These are phyloP conservation scores for Lagria hirta DNA, from an alignment of 2,888 invertebrate species.

Conservation along the genomic window DNA sequence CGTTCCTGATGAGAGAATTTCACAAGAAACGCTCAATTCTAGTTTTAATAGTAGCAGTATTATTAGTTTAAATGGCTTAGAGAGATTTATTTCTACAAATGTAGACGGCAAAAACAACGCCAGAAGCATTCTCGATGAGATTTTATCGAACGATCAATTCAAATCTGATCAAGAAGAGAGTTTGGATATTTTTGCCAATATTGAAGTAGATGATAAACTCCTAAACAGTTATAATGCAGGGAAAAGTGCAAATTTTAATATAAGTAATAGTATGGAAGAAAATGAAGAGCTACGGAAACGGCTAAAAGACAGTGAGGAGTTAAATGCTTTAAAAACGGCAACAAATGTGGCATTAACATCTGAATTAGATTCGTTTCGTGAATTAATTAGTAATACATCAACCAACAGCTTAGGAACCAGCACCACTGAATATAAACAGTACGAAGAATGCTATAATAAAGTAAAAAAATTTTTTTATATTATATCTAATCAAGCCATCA, in stretches of 20 bases:
- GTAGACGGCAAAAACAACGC: conserved; percentile 36
- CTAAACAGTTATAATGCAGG: conserved; percentile 37
- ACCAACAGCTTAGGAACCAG: conserved; percentile 60
- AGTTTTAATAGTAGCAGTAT: conserved; percentile 39
- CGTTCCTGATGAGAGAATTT: conserved; percentile 31
- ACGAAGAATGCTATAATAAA: conserved; percentile 69
- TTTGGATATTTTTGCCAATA: conserved; percentile 50
- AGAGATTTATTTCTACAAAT: conserved; percentile 27
- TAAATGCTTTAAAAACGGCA: conserved; percentile 55
- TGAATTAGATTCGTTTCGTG: conserved; percentile 57
- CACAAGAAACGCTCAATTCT: conserved; percentile 39
- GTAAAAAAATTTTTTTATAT: conserved; percentile 59
- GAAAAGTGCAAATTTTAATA: conserved; percentile 16
- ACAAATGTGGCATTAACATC: conserved; percentile 54
- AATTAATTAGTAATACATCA: conserved; percentile 55
- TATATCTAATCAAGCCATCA: too few species aligned
- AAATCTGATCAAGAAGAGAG: conserved; percentile 45
- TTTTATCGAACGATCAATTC: conserved; percentile 45
- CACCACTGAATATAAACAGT: conserved; percentile 72
- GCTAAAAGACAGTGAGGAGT: conserved; percentile 54
- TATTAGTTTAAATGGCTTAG: conserved; percentile 37
- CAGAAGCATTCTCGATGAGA: conserved; percentile 49
- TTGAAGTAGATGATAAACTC: conserved; percentile 50
- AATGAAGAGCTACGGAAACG: conserved; percentile 31
- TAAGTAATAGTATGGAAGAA: conserved; percentile 11